Evolutionary conservation across 2,113 vertebrate species (phyloP), one percentile per base, ranked within the genome.

Genomic region (Cololabis saira): DNA sequence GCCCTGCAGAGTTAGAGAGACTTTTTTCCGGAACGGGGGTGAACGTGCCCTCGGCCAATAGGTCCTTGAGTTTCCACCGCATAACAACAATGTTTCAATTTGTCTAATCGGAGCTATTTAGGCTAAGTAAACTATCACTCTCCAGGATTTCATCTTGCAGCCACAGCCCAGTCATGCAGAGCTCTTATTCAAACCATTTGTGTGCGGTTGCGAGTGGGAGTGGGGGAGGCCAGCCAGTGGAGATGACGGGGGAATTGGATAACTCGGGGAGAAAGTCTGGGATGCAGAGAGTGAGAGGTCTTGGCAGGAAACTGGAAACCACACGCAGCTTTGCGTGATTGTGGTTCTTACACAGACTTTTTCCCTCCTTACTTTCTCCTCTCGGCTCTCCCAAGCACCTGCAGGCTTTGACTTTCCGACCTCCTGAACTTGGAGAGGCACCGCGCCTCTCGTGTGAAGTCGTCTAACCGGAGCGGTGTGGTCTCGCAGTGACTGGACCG

Each of bases 131-230:
- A 93, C 93, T 90, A 86, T 94, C 58, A 61, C 90, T 95, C 90
- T 87, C 93, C 86, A 52, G 91, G 67, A 82, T 89, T 88, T 87
- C 77, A 61, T 93, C 78, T n/a, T 93, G 85, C 67, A 67, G 82
- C 82, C 93, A 88, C 95, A 93, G 95, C 93, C 94, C 93, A 95
- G 91, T 80, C 91, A 78, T 90, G 91, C 94, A 92, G 93, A 88
- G 79, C 85, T 95, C 78, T 97, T 91, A 96, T 96, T 95, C 89
- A 94, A 96, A 96, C 94, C 95, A 96, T 93, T 96, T 94, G 93
- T 90, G 93, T 94, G 94, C 89, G 95, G 94, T 94, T 65, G 76
- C 88, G 67, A 81, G 81, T 56, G 73, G 78, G 67, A 64, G 88
- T 52, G 79, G 53, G 53, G 65, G 75, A 55, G 85, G 77, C 68